Evolutionary conservation across 2,797 vertebrate genomes (phyloP), one percentile per base, ranked within the genome.

Genomic region (Cyclura pinguis): DNA sequence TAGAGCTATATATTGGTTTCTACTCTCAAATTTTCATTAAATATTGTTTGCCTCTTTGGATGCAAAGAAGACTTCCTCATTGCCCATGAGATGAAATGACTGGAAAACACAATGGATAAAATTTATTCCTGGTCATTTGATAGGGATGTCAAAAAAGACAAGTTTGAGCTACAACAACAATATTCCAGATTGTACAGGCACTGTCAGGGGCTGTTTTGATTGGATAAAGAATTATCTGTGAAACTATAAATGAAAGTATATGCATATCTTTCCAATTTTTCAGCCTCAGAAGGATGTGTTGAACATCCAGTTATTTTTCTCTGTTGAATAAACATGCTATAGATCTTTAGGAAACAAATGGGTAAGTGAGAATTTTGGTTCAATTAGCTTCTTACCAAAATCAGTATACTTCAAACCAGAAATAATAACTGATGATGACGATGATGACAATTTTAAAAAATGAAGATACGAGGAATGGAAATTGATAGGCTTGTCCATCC

Each of bases 21-120:
- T 92, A 84, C 87, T 95, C 92, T 93, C 92, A 93, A 14, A 73
- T 95, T 96, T 95, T 94, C 89, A 85, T 87, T 92, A 89, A 86
- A 80, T 14, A 55, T 85, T 94, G n/a, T 88, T 83, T 89, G 88
- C 86, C 72, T 89, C 91, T 85, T 80, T 80, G 80, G 86, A 86
- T 93, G 55, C 87, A 89, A 38, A 87, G 67, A 77, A 94, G 91
- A 42, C 14, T n/a, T 83, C 80, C 72, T 42, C 73, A 77, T 67
- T 91, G 72, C n/a, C n/a, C 42, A 76, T 32, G 22, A 85, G 85
- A 76, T 77, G 9, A 92, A 91, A 86, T 73, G 90, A 90, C 94
- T 72, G 90, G 8, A 22, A 92, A 35, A 57, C 82, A 80, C 52
- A 80, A n/a, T 87, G 74, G 52, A 62, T 6, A 7, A 85, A 88